Base-by-base conservation (phyloP, 2,888 invertebrate genomes). In the Eupithecia dodoneata region DNA sequence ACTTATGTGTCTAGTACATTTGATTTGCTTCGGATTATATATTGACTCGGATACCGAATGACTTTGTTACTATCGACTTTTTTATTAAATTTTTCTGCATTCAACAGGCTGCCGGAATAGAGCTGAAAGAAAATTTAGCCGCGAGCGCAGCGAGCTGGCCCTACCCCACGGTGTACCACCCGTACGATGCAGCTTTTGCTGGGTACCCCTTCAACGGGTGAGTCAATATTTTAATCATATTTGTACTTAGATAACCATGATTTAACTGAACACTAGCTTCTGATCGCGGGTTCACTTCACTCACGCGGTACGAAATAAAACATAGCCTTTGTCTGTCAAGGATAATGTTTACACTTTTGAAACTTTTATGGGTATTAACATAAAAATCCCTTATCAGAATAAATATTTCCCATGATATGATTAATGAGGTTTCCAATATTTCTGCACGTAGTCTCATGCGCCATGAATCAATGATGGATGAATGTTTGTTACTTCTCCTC, bases 121-220 rank as follows among this genome's bases (percentile, higher is more conserved):
- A 98, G 91, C 95, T 98, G 87, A 98, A 98, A 93, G 98, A 98
- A 93, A 98, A 98, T 91, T 94, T 98, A 82, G 97, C 98, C 73
- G 97, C 97, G 55, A 97, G 97, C 82, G 97, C 97, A 76, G 97
- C 98, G 78, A 97, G 97, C 78, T 98, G 98, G 98, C 98, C 98
- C 83, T 98, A 98, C 93, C 97, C 98, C 76, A 97, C 98, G 67
- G 98, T 98, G 82, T 98, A 98, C 94, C 98, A 99, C 93, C 98
- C 98, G 73, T 99, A 99, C 94, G 99, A 99, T 88, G 97, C 98
- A 79, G 98, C 98, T 78, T 98, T 99, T 91, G 98, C 98, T 80
- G 98, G 98, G 86, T 99, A 99, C 96, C 98, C 98, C 83, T 99
- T 99, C 95, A 98, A 98, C 95, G 98, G 98, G 98, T 98, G 95